Conservation (phyloP, 2,888 invertebrate species). For the Stenichneumon culpator region DNA sequence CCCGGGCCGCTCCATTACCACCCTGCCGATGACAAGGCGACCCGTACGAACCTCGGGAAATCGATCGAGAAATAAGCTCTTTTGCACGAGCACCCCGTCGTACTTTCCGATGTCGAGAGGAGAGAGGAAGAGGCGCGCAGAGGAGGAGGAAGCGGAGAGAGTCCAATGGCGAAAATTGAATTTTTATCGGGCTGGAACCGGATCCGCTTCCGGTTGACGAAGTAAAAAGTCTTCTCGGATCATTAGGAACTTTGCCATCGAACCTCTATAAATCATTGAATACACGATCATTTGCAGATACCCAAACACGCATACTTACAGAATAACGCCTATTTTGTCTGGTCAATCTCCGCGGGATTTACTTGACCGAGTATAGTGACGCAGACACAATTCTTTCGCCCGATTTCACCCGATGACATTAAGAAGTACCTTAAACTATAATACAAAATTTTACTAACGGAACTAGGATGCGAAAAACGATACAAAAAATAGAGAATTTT, state of each 20-base stretch:
- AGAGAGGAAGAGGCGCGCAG: not conserved
- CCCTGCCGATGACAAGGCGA: constrained; percentile 72
- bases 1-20: constrained; percentile 77
- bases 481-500: no score
- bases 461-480: no score
- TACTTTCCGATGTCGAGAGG: constrained; percentile 8
- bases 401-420: constrained; percentile 21
- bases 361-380: no score
- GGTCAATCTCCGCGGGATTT: no score
- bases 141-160: not conserved
- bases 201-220: constrained; percentile 28
- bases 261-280: constrained; percentile 10
- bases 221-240: constrained; percentile 38
- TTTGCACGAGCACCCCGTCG: constrained; percentile 32
- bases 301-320: not conserved
- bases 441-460: no score
- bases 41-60: constrained; percentile 62
- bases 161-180: constrained; percentile 62
- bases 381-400: constrained; percentile 44
- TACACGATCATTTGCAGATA: constrained; percentile 7
- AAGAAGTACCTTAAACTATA: no score
- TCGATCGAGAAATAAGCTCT: constrained; percentile 72
- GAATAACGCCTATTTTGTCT: no score
- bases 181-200: constrained; percentile 57
- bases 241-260: constrained; percentile 36